phyloP scores from a whole-genome alignment of 2,888 invertebrate species.

The Cataglyphis altisquamis region DNA sequence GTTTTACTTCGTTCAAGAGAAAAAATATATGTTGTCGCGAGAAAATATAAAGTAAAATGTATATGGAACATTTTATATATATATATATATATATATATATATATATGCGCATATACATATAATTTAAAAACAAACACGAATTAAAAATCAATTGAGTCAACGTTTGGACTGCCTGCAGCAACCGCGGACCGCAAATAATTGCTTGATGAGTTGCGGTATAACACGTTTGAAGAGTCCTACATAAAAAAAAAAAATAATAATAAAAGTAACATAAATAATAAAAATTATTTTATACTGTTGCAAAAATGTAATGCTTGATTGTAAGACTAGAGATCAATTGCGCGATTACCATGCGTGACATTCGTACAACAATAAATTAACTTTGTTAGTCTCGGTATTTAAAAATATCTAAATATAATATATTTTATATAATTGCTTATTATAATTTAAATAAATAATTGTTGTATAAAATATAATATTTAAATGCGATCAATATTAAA shows the following conservation, averaged over 20 bases:
- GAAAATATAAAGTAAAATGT: background rate
- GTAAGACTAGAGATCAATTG: background rate
- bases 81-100: background rate
- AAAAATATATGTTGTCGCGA: background rate
- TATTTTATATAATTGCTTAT: background rate
- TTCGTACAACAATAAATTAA: background rate
- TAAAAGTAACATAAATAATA: slow-evolving; percentile 18
- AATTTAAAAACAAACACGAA: background rate
- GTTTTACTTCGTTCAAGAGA: background rate
- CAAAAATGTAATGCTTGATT: background rate
- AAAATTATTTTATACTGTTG: slow-evolving; percentile 2
- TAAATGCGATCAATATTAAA: slow-evolving; percentile 6
- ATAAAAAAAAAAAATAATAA: slow-evolving; percentile 19
- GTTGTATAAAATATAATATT: background rate
- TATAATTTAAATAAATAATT: slow-evolving; percentile 27
- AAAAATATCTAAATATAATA: background rate
- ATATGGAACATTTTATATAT: background rate
- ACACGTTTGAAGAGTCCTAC: background rate
- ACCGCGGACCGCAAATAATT: slow-evolving; percentile 26
- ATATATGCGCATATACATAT: background rate
- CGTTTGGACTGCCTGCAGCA: background rate
- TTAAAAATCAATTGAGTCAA: slow-evolving; percentile 30
- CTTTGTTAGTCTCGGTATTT: background rate
- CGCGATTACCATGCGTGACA: too few species aligned
- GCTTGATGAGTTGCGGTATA: slow-evolving; percentile 12